Percentiles rank a stretch among this genome's conserved stretches.
Conservation (phyloP, 1,140 invertebrate genomes). For the Hestina assimilis region DNA sequence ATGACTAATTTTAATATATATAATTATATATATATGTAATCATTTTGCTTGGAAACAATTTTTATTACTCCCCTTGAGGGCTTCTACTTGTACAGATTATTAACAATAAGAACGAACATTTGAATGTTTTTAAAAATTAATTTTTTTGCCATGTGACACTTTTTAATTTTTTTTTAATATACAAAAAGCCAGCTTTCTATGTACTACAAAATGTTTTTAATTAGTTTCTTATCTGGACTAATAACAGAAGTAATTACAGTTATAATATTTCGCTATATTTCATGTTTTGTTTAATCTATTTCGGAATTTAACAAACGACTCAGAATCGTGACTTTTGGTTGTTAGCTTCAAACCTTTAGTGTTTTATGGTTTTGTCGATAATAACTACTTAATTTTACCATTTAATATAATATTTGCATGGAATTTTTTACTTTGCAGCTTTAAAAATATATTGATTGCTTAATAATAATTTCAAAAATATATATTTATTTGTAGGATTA, state of each 20-base stretch:
- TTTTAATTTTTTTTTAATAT: background rate
- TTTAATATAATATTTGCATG: conserved; percentile 20
- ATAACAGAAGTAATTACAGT: conserved; percentile 24
- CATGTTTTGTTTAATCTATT: conserved; percentile 26
- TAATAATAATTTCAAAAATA: no score
- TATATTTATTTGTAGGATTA: no score
- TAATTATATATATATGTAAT: no score
- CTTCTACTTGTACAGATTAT: no score
- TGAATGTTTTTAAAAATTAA: no score
- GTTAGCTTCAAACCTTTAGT: conserved; percentile 17
- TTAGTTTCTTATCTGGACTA: conserved; percentile 14
- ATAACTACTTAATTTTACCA: conserved; percentile 1
- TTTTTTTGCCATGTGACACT: no score
- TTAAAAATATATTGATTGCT: no score
- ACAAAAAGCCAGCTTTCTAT: background rate
- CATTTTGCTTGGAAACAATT: no score
- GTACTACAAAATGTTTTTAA: conserved; percentile 8
- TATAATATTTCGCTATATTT: conserved; percentile 16
- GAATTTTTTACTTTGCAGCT: no score
- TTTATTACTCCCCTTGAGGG: no score
- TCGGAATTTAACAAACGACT: conserved; percentile 24
- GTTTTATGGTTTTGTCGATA: conserved; percentile 16
- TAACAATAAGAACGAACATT: no score
- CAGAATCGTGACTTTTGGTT: conserved; percentile 23
- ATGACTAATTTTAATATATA: no score